Evolutionary conservation across 2,888 invertebrate genomes (phyloP).

Genomic region (Ectropis crepuscularia): DNA sequence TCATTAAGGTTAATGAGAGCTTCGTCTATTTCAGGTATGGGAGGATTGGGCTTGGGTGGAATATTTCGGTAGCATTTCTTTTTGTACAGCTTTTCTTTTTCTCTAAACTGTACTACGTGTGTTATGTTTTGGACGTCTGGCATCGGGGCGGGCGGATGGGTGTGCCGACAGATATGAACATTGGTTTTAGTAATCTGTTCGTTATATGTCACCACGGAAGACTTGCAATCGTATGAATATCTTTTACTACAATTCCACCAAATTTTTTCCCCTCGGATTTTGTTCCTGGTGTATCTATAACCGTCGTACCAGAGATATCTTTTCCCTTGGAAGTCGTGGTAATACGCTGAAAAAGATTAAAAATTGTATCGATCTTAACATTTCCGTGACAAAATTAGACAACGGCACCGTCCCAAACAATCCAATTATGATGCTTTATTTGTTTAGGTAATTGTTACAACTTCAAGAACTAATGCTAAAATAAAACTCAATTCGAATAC

Average conservation of each 20-base stretch:
- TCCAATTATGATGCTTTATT: no score
- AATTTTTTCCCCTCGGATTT: conserved; percentile 13
- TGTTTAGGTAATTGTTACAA: no score
- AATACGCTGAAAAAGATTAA: conserved; percentile 38
- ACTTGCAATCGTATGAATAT: conserved; percentile 37
- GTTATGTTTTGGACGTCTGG: conserved; percentile 19
- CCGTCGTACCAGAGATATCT: conserved; percentile 26
- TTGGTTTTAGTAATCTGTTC: conserved; percentile 22
- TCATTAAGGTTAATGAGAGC: conserved; percentile 16
- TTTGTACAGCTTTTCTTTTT: conserved; percentile 23
- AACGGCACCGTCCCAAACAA: no score
- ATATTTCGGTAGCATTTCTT: conserved; percentile 26
- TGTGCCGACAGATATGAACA: conserved; percentile 15
- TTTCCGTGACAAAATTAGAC: neutral
- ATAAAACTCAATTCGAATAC: no score
- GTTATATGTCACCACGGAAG: conserved; percentile 38
- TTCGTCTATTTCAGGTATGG: conserved; percentile 8
- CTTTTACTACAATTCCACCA: conserved; percentile 46
- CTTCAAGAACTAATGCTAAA: no score
- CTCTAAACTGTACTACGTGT: conserved; percentile 19
- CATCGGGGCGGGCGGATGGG: conserved; percentile 21
- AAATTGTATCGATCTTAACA: neutral
- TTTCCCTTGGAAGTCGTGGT: conserved; percentile 1
- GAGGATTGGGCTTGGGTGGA: neutral
- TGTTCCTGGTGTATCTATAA: conserved; percentile 42